phyloP scores from a whole-genome alignment of 2,113 vertebrate species.

The Promerops cafer region DNA sequence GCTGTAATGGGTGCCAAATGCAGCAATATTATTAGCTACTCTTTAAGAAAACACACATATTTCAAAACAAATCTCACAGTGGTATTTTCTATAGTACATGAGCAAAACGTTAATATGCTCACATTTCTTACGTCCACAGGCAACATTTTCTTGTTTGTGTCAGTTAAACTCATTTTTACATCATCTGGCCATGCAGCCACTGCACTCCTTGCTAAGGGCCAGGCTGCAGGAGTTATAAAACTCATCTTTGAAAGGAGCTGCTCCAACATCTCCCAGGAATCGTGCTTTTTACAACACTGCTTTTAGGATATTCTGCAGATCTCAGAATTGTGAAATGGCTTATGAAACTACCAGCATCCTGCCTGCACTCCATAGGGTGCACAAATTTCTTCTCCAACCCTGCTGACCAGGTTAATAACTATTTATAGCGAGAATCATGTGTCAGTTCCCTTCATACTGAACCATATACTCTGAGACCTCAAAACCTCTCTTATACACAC shows the following conservation, averaged over 20 bases:
- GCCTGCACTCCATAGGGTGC: not conserved
- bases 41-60: not conserved
- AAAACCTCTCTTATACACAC: not conserved
- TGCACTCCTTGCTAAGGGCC: not conserved
- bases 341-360: not conserved
- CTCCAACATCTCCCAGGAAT: not conserved
- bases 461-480: not conserved
- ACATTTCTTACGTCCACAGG: not conserved
- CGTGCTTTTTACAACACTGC: not conserved
- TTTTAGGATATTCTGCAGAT: slow-evolving; percentile 28
- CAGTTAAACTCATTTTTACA: not conserved
- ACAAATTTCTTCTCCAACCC: not conserved
- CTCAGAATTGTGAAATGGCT: not conserved
- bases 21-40: slow-evolving; percentile 29
- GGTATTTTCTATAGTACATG: not conserved
- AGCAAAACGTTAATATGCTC: not conserved
- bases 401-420: not conserved
- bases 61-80: slow-evolving; percentile 33
- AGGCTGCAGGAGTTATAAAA: not conserved
- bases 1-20: slow-evolving; percentile 39
- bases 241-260: not conserved
- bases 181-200: not conserved
- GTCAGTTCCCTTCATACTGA: not conserved
- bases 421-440: not conserved
- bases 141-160: not conserved